Conservation (phyloP, 2,113 vertebrate genomes). For the Holacanthus passer region DNA sequence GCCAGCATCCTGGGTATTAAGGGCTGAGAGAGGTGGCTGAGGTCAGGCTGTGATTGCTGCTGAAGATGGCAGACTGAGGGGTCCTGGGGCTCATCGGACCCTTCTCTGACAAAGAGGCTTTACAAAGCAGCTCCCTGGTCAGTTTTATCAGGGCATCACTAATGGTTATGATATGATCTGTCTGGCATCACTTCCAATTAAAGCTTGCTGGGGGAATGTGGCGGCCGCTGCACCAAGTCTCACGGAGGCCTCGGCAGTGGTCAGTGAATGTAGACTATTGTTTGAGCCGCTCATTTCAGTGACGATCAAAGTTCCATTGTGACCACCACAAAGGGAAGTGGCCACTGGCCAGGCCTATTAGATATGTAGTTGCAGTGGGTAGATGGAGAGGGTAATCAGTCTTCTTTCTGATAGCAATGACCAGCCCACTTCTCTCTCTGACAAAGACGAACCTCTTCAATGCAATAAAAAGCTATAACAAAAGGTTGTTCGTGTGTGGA, state of each 20-base stretch:
- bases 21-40: constrained; percentile 72
- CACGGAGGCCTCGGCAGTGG: constrained; percentile 48
- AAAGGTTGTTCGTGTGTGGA: constrained; percentile 64
- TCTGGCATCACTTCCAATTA: constrained; percentile 83
- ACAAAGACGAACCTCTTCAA: constrained; percentile 72
- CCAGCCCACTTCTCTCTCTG: constrained; percentile 66
- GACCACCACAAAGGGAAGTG: constrained; percentile 75
- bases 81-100: constrained; percentile 66
- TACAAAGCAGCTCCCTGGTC: constrained; percentile 73
- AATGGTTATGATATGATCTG: constrained; percentile 84
- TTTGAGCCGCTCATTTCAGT: constrained; percentile 77
- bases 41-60: constrained; percentile 77
- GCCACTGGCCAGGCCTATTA: constrained; percentile 75
- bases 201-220: constrained; percentile 71
- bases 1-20: constrained; percentile 73
- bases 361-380: constrained; percentile 74
- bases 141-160: constrained; percentile 82
- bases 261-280: constrained; percentile 77
- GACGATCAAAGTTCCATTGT: constrained; percentile 82
- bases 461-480: constrained; percentile 63
- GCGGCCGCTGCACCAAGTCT: constrained; percentile 47
- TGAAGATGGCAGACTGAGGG: constrained; percentile 66
- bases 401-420: constrained; percentile 78
- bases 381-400: constrained; percentile 80
- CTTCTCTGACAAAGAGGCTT: constrained; percentile 75